A percentile compares a stretch with the other conserved stretches of the same genome.
Evolutionary conservation across 2,888 invertebrate genomes (phyloP).

Genomic region (Aromia moschata): DNA sequence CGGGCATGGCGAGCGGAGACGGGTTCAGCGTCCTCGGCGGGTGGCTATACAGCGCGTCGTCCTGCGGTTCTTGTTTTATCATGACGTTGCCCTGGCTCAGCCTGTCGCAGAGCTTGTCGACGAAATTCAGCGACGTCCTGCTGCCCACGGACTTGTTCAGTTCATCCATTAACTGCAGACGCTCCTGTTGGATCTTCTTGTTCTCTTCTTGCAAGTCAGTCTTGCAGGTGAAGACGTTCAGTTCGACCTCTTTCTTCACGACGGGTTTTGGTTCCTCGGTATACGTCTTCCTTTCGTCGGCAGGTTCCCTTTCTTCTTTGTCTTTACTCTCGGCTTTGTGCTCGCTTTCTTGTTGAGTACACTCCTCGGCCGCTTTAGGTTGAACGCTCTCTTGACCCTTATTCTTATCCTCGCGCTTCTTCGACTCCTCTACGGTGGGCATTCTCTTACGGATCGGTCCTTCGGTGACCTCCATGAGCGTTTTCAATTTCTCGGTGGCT

Average conservation of each 20-base stretch:
- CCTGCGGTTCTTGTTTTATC: slow-evolving; percentile 42
- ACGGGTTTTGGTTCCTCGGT: slow-evolving; percentile 26
- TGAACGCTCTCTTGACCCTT: background rate
- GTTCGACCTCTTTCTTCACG: slow-evolving; percentile 42
- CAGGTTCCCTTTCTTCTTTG: slow-evolving; percentile 7
- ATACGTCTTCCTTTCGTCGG: slow-evolving; percentile 27
- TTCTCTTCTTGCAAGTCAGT: slow-evolving; percentile 62
- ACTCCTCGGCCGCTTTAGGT: background rate
- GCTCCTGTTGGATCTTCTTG: slow-evolving; percentile 63
- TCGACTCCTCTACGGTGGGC: background rate
- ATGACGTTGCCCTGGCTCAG: slow-evolving; percentile 42
- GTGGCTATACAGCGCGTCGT: slow-evolving; percentile 26
- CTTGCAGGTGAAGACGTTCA: slow-evolving; percentile 54
- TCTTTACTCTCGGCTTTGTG: background rate
- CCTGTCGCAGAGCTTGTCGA: slow-evolving; percentile 52
- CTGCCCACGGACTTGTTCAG: slow-evolving; percentile 56
- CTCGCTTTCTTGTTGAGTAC: background rate
- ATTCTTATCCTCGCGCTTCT: slow-evolving; percentile 19
- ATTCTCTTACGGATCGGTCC: slow-evolving; percentile 13
- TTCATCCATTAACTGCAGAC: slow-evolving; percentile 65
- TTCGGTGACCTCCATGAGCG: slow-evolving; percentile 42
- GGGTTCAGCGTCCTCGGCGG: background rate
- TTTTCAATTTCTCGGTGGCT: slow-evolving; percentile 45
- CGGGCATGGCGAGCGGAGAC: slow-evolving; percentile 35
- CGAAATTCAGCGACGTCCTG: slow-evolving; percentile 52